Conservation (phyloP, 2,113 vertebrate genomes). For the Mobula hypostoma region DNA sequence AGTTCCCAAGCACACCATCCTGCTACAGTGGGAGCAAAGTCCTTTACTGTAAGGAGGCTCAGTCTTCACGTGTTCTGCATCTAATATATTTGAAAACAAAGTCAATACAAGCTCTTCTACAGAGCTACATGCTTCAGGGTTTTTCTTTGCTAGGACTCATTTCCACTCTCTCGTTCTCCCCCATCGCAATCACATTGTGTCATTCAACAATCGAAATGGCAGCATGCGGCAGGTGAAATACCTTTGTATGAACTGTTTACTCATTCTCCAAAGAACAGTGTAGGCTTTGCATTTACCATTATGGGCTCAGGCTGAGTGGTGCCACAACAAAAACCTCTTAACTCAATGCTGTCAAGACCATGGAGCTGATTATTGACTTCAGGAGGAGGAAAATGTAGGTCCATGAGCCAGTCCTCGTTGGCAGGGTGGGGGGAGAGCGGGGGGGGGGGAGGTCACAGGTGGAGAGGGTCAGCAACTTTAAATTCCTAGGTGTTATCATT, state of each 20-base stretch:
- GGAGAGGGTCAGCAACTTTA: too few species aligned
- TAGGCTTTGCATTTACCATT: neutral
- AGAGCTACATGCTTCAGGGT: neutral
- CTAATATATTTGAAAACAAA: neutral
- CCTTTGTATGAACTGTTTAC: neutral
- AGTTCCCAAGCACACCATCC: neutral
- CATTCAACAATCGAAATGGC: neutral
- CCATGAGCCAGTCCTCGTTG: too few species aligned
- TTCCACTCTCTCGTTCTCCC: neutral
- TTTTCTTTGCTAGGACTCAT: neutral
- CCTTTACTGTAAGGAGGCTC: too few species aligned
- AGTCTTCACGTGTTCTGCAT: too few species aligned
- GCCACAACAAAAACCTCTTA: too few species aligned
- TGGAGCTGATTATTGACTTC: too few species aligned
- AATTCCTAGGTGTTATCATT: too few species aligned
- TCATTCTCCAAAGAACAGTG: too few species aligned
- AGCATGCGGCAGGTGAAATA: neutral
- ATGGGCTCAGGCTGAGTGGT: neutral
- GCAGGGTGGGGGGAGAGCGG: too few species aligned
- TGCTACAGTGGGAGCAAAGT: neutral
- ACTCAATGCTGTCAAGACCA: too few species aligned
- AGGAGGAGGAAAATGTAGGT: too few species aligned
- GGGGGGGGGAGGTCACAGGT: too few species aligned
- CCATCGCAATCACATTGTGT: neutral
- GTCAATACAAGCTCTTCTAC: neutral